Conservation (phyloP, 2,113 vertebrate genomes). For the Podiceps cristatus region DNA sequence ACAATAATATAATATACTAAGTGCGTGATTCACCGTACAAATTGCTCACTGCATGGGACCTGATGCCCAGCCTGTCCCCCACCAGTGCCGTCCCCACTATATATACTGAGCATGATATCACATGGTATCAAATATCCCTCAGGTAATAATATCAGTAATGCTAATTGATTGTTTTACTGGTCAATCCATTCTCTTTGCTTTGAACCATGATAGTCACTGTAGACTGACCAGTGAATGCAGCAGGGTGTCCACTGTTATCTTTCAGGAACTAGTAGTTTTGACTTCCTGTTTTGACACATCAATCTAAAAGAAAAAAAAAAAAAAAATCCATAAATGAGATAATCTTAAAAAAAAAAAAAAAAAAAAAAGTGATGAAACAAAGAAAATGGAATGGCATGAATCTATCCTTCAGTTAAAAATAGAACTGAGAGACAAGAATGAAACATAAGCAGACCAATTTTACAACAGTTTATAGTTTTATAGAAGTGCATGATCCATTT, state of each 20-base stretch:
- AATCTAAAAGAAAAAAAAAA: background rate
- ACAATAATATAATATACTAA: no score
- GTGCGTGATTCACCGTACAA: no score
- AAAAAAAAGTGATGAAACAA: background rate
- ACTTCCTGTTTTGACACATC: background rate
- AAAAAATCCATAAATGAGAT: background rate
- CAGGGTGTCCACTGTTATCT: background rate
- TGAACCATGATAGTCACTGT: background rate
- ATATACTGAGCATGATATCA: no score
- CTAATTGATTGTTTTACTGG: background rate
- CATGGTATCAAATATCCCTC: no score
- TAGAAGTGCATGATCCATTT: background rate
- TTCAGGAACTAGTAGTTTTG: background rate
- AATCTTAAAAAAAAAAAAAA: background rate
- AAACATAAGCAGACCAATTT: background rate
- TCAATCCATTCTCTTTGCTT: background rate
- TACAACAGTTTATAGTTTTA: background rate
- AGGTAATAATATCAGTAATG: background rate
- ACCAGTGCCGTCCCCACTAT: no score
- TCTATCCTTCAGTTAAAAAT: background rate
- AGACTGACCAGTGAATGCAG: background rate
- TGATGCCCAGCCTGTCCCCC: no score
- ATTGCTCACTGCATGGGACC: no score
- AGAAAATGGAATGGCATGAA: background rate
- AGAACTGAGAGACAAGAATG: background rate